Percentiles rank a stretch among this genome's conserved stretches.
Evolutionary conservation across 2,113 vertebrate species (phyloP).

Genomic region (Thunnus maccoyii): DNA sequence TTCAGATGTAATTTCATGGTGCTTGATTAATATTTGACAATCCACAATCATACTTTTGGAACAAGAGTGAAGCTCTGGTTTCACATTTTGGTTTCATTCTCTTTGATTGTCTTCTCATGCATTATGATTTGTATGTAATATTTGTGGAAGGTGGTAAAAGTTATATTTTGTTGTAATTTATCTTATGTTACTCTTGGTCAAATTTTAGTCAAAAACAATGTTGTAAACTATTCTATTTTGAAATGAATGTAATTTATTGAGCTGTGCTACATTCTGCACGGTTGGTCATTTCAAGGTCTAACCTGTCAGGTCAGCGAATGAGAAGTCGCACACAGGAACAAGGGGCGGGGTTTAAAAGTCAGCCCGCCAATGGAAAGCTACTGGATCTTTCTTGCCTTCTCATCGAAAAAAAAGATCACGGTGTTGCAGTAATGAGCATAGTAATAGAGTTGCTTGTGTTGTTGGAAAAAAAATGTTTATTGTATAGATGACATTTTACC

Average conservation of each 20-base stretch:
- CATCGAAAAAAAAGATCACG: slow-evolving; percentile 61
- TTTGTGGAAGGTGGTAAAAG: slow-evolving; percentile 76
- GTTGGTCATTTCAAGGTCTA: slow-evolving; percentile 68
- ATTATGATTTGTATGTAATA: slow-evolving; percentile 77
- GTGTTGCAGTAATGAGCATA: slow-evolving; percentile 74
- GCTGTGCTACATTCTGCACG: slow-evolving; percentile 77
- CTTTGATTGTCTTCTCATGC: slow-evolving; percentile 63
- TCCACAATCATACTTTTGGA: slow-evolving; percentile 72
- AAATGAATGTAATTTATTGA: slow-evolving; percentile 89
- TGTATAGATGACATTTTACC: slow-evolving; percentile 86
- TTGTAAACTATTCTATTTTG: slow-evolving; percentile 86
- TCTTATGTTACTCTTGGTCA: slow-evolving; percentile 77
- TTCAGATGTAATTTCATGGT: slow-evolving; percentile 81
- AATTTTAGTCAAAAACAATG: slow-evolving; percentile 78
- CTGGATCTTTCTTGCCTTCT: slow-evolving; percentile 76
- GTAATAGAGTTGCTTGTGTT: slow-evolving; percentile 83
- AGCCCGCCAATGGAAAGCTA: slow-evolving; percentile 54
- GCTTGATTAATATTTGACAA: slow-evolving; percentile 83
- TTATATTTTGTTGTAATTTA: slow-evolving; percentile 82
- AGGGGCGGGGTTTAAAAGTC: slow-evolving; percentile 46
- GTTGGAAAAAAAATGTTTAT: slow-evolving; percentile 80
- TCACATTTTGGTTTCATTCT: slow-evolving; percentile 19
- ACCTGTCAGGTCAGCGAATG: slow-evolving; percentile 68
- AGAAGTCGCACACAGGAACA: slow-evolving; percentile 50
- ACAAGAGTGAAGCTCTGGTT: neutral